Conservation (phyloP, 2,113 vertebrate genomes). For the Geococcyx californianus region DNA sequence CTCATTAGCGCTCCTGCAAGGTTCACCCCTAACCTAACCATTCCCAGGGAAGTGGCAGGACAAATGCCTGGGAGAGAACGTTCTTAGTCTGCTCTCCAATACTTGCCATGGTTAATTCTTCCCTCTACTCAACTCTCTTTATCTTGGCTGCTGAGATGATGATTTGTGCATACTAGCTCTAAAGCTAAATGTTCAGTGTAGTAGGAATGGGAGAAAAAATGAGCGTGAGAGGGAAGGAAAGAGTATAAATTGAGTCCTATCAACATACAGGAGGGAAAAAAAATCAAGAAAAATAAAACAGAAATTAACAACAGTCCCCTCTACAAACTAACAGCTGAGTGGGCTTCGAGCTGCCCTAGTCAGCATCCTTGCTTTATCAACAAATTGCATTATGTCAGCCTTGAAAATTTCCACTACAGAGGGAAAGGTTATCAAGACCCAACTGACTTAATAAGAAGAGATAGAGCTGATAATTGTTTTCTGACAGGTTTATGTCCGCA, state of each 20-base stretch:
- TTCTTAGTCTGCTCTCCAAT: background rate
- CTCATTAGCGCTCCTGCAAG: background rate
- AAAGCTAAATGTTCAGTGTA: background rate
- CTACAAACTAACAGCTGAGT: background rate
- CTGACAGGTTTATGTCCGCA: background rate
- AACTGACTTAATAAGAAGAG: background rate
- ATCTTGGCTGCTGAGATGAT: background rate
- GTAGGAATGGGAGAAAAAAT: background rate
- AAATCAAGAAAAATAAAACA: background rate
- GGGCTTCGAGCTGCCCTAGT: background rate
- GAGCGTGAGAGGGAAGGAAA: background rate
- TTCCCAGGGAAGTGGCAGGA: background rate
- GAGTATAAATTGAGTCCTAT: background rate
- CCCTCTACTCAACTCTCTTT: background rate
- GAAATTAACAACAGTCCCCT: background rate
- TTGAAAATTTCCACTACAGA: slow-evolving; percentile 7
- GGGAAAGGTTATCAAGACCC: slow-evolving; percentile 31
- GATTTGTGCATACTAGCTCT: background rate
- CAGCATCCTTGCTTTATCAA: slow-evolving; percentile 18
- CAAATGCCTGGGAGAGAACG: background rate
- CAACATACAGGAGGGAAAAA: background rate
- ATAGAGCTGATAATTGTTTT: slow-evolving; percentile 10
- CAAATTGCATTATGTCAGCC: slow-evolving; percentile 42
- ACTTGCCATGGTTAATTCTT: background rate
- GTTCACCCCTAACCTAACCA: background rate